Percentiles rank a stretch among this genome's conserved stretches.
Evolutionary conservation across 2,888 invertebrate species (phyloP).

Genomic region (Cenopis cana): DNA sequence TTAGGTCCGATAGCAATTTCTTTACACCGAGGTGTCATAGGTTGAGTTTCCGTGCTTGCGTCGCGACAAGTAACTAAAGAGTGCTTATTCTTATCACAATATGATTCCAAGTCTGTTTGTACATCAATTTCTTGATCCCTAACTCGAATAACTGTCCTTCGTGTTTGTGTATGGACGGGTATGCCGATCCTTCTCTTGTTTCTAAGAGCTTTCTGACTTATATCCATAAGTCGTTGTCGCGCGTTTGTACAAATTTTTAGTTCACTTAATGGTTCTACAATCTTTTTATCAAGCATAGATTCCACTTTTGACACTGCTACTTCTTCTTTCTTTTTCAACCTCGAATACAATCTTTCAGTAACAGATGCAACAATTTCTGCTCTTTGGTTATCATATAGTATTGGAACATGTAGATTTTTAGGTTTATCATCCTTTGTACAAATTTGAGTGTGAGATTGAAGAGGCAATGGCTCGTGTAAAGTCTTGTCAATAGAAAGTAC

Average conservation of each 20-base stretch:
- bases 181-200: constrained; percentile 81
- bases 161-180: constrained; percentile 86
- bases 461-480: constrained; percentile 53
- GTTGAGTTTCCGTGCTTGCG: constrained; percentile 73
- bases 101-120: constrained; percentile 80
- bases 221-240: constrained; percentile 83
- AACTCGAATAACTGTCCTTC: constrained; percentile 76
- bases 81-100: constrained; percentile 64
- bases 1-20: constrained; percentile 75
- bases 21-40: constrained; percentile 78
- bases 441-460: constrained; percentile 58
- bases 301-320: constrained; percentile 72
- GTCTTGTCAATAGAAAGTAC: constrained; percentile 65
- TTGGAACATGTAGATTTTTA: constrained; percentile 62
- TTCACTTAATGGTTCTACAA: constrained; percentile 79
- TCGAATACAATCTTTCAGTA: constrained; percentile 87
- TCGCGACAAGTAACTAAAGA: constrained; percentile 64
- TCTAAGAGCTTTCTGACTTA: constrained; percentile 85
- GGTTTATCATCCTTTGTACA: constrained; percentile 53
- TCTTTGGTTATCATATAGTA: constrained; percentile 80
- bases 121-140: constrained; percentile 85
- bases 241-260: constrained; percentile 85
- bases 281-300: constrained; percentile 71
- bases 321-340: constrained; percentile 82
- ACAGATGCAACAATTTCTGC: constrained; percentile 90